Base-by-base conservation (phyloP, 2,888 invertebrate genomes). In the Alloscopus bannaensis region DNA sequence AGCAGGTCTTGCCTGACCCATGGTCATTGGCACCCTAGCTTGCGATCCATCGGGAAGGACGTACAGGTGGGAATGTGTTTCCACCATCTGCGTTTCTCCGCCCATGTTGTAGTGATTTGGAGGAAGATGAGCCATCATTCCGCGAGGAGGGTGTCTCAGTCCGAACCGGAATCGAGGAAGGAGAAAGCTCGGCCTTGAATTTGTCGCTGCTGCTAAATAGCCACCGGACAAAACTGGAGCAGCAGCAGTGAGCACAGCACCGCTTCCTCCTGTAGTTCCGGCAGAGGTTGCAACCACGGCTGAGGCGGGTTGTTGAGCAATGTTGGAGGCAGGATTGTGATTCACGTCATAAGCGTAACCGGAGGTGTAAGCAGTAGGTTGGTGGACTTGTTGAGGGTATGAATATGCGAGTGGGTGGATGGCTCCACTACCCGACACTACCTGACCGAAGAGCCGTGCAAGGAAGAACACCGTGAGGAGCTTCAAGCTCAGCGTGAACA, bases 51-150 rank as follows among this genome's bases (percentile, higher is more conserved):
- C 73, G 1, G 73, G 73, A 18, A 29, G 18, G 1, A 73, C 65
- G 22, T 47, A 57, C 4, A 73, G 11, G 20, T 73, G 73, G 13
- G 73, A 73, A 24, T 73, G 73, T 20, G 73, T 73, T 29, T 73
- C 73, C 20, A 73, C 31, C 11, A 64, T 20, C 8, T 73, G 73
- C 2, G 73, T 73, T 28, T 73, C 65, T 29, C 28, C 47, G 13
- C 65, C 73, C 55, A 55, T 29, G 57, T 55, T 64, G 16, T 28
- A 18, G 1, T 45, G 42, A 11, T 6, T 28, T 16, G 29, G 13
- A 13, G 57, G 28, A 2, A 6, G 28, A 28, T 45, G 62, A 1
- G 55, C 42, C 42, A 57, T 28, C 50, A 57, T 40, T 3, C 29
- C 52, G 2, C 40, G 60, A 11, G 65, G 57, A 1, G 73, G 73